Evolutionary conservation across 2,888 invertebrate genomes (phyloP), one percentile per base, ranked within the genome.

Genomic region (Cosmia pyralina): DNA sequence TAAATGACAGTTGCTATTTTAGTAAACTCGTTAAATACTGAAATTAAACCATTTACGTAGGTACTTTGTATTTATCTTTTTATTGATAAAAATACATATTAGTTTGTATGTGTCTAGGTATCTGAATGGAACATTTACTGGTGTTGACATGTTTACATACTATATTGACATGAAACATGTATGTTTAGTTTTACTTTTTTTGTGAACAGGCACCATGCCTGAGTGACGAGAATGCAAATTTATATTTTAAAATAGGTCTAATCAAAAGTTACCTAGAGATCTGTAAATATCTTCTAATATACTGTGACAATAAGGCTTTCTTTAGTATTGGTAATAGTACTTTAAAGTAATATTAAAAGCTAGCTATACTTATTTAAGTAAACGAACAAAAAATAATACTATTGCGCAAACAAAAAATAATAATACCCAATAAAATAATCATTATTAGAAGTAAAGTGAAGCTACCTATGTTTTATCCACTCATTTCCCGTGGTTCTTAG

Each of bases 401-500:
- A 67, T 72, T 77, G 46, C 22, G 13, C 4, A 38, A 68, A 75
- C 46, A 69, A 82, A 73, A 78, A 85, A 75, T 74, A 84, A 77
- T 79, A 85, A 69, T 73, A 70, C 50, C 10, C 34, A 69, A 44
- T 15, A 69, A 68, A 79, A 81, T 74, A 83, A 82, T 80, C 63
- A 76, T 84, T 85, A 84, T 79, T 83, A 80, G 71, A 80, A 63
- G 79, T 71, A 73, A 87, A 93, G 94, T 95, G 93, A 95, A 96
- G 95, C 95, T 95, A 95, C 95, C 89, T 93, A 93, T 94, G 94
- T 95, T 95, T 95, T 93, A 95, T 94, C 95, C 95, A 93, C 95
- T 96, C 95, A 96, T 96, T 96, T 95, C 94, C 93, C 95, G 94
- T 91, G 95, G 94, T 94, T 95, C 95, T 95, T 95, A 95, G 94